Evolutionary conservation across 1,140 invertebrate species (phyloP).

Genomic region (Riptortus pedestris): DNA sequence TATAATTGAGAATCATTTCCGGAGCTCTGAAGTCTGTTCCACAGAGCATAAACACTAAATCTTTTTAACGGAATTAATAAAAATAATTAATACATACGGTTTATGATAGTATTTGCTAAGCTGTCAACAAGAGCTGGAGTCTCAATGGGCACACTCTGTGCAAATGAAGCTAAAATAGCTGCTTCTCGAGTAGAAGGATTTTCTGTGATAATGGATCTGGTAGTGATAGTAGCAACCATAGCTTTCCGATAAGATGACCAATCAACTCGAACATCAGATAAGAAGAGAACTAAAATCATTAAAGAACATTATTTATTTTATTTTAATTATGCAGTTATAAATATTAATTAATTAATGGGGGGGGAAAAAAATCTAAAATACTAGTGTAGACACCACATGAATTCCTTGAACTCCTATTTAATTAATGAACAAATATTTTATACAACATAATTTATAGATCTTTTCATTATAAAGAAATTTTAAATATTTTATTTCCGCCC

Average conservation of each 20-base stretch:
- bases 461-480: too few species aligned
- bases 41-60: too few species aligned
- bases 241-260: constrained; percentile 38
- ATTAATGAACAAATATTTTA: too few species aligned
- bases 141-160: constrained; percentile 31
- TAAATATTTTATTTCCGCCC: too few species aligned
- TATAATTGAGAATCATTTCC: too few species aligned
- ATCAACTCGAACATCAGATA: constrained; percentile 38
- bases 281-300: constrained; percentile 37
- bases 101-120: constrained; percentile 31
- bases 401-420: background rate
- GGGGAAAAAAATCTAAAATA: too few species aligned
- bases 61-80: too few species aligned
- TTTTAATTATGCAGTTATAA: constrained; percentile 37
- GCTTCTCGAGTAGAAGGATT: constrained; percentile 38
- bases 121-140: constrained; percentile 30
- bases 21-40: too few species aligned
- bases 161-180: constrained; percentile 32
- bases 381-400: background rate
- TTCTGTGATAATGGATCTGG: constrained; percentile 39
- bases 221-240: constrained; percentile 33
- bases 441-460: too few species aligned
- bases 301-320: constrained; percentile 29
- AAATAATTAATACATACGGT: too few species aligned
- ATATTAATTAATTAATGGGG: constrained; percentile 33